phyloP scores from a whole-genome alignment of 2,888 invertebrate species.

The Andrena chrysosceles region DNA sequence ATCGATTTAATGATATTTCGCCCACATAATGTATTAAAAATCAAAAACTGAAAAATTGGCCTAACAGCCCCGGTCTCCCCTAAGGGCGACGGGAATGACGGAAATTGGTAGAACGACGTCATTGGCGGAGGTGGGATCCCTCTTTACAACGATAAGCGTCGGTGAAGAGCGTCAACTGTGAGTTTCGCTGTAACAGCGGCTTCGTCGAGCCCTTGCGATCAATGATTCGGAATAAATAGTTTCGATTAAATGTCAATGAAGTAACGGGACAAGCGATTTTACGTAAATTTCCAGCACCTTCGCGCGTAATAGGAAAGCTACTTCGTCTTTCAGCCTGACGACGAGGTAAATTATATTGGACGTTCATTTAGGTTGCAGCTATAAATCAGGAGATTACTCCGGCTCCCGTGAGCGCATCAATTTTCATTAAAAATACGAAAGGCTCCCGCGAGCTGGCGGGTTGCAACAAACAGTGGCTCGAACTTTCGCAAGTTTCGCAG shows the following conservation, averaged over 20 bases:
- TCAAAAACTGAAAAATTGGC: too few species aligned
- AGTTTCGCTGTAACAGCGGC: constrained; percentile 4
- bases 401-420: constrained; percentile 1
- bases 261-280: neutral
- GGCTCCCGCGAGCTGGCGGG: neutral
- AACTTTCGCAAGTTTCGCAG: constrained; percentile 22
- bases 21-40: too few species aligned
- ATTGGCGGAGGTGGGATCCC: neutral
- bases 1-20: too few species aligned
- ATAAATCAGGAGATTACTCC: neutral
- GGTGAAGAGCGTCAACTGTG: constrained; percentile 16
- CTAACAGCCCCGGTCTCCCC: too few species aligned
- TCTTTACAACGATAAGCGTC: constrained; percentile 14
- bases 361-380: neutral
- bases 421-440: constrained; percentile 23
- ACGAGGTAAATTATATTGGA: neutral
- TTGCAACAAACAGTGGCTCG: neutral
- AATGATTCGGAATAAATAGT: neutral
- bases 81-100: neutral
- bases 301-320: neutral
- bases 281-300: neutral
- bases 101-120: constrained; percentile 22
- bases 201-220: constrained; percentile 4
- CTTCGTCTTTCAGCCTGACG: neutral
- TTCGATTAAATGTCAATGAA: neutral